phyloP scores from a whole-genome alignment of 2,888 invertebrate genomes.

The Leptopilina syphax region DNA sequence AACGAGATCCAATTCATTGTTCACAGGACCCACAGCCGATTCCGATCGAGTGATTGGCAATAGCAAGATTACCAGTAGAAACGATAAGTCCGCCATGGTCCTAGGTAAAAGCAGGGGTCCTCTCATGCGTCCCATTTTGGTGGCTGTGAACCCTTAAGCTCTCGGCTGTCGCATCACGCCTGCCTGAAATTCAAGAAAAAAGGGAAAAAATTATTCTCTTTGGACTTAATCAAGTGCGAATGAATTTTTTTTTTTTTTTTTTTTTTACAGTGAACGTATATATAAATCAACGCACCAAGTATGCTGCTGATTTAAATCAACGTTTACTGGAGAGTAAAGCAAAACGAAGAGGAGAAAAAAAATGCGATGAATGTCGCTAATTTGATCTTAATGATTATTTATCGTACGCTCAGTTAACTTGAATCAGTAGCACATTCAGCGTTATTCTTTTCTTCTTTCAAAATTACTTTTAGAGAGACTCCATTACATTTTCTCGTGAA shows the following conservation, averaged over 20 bases:
- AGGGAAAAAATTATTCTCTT: conserved; percentile 24
- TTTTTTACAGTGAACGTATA: not conserved
- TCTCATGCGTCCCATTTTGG: conserved; percentile 64
- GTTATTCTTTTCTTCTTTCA: too few species aligned
- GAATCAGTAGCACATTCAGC: too few species aligned
- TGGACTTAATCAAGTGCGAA: not conserved
- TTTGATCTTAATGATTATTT: too few species aligned
- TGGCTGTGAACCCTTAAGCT: conserved; percentile 59
- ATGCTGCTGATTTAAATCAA: too few species aligned
- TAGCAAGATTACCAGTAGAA: conserved; percentile 44
- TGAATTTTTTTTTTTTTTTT: not conserved
- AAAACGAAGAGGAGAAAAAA: too few species aligned
- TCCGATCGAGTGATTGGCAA: conserved; percentile 45
- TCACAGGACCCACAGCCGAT: conserved; percentile 54
- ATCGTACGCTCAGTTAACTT: too few species aligned
- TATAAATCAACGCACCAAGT: not conserved
- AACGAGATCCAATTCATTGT: conserved; percentile 43
- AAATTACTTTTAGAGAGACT: too few species aligned
- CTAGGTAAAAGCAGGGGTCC: conserved; percentile 46
- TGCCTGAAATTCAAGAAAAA: conserved; percentile 63
- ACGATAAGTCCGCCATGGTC: conserved; percentile 54
- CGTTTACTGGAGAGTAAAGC: too few species aligned
- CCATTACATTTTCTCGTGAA: too few species aligned
- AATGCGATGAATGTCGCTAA: too few species aligned
- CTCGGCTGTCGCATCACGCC: conserved; percentile 67